Base-by-base conservation (phyloP, 2,797 vertebrate genomes). In the Mormyrus proboscirostris region DNA sequence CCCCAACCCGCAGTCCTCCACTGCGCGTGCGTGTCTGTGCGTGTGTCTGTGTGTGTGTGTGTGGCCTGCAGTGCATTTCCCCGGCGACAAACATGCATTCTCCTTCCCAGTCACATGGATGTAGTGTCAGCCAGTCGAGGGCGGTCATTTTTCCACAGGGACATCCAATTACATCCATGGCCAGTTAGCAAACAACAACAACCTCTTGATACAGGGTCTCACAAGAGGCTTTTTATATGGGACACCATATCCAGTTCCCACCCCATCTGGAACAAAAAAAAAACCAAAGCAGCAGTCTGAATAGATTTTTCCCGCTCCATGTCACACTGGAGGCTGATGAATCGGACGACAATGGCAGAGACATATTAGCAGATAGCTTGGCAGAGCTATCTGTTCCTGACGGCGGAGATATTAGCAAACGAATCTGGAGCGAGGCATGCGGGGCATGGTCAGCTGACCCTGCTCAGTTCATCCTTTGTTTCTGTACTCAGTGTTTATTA, bases 301-400 rank as follows among this genome's bases (percentile, higher is more conserved):
- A 38, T 38, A 41, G 25, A 87, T 57, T 19, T 29, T 25, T 29
- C 51, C 33, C 16, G 50, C 50, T 38, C 33, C 29, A 14, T 41
- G 53, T 87, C 50, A 57, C 50, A 33, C 49, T 51, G 19, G 50
- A 57, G 25, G 25, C 50, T 6, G 10, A 87, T 57, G 29, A 38
- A 86, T 86, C 84, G 12, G 29, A 55, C 22, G 29, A 87, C 85
- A 87, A 87, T 87, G 85, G 50, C 53, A 25, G 22, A 57, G 85
- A 87, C 33, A 38, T 29, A 87, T 87, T 57, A 87, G 50, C 25
- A 59, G 53, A 87, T 38, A 87, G 16, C 25, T 41, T 44, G 14
- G 33, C 50, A 55, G 29, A 8, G 29, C 29, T 22, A 9, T 25
- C 85, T 85, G 16, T n/a, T 50, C 85, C 51, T 12, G 85, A 19